Evolutionary conservation across 2,113 vertebrate species (phyloP).

Genomic region (Leiothrix lutea): DNA sequence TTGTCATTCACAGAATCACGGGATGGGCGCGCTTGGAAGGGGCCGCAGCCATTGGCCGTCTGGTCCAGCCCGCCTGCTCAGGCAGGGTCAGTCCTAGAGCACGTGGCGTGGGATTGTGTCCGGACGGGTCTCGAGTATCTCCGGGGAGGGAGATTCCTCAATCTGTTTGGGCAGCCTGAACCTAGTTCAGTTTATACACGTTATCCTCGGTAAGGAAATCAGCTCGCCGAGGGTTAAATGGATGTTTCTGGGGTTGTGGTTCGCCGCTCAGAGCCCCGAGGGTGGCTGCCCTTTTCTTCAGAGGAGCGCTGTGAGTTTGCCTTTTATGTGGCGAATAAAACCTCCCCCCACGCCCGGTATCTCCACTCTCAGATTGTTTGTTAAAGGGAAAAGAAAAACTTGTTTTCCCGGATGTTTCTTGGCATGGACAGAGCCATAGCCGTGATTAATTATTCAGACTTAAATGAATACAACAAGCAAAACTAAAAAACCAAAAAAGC

Average conservation of each 20-base stretch:
- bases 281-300: accelerated
- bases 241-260: neutral
- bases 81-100: neutral
- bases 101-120: neutral
- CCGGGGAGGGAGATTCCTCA: neutral
- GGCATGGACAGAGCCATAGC: neutral
- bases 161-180: accelerated
- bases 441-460: neutral
- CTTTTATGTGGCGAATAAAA: neutral
- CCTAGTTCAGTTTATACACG: accelerated
- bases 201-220: accelerated
- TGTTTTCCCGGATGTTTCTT: neutral
- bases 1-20: accelerated
- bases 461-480: neutral
- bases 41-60: accelerated
- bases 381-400: neutral
- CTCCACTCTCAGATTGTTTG: neutral
- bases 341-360: accelerated
- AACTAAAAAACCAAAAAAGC: neutral
- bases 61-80: neutral
- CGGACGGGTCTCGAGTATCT: neutral
- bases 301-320: neutral
- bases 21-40: neutral
- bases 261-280: neutral
- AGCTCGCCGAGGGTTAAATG: neutral